Conservation (phyloP, 2,113 vertebrate genomes). For the Columba janthina region DNA sequence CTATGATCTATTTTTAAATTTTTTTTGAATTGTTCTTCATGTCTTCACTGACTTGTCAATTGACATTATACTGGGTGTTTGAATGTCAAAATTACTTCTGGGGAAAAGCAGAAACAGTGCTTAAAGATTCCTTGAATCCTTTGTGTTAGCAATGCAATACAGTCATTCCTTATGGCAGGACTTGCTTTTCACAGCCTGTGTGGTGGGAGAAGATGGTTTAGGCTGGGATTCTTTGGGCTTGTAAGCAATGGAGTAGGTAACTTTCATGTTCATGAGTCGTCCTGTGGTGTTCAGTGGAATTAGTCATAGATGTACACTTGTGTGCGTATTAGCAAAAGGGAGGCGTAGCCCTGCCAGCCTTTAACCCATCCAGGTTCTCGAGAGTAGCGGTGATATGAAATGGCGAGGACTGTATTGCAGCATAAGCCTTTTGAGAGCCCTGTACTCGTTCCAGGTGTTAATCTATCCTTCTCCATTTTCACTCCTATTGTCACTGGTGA, state of each 20-base stretch:
- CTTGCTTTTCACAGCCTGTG: neutral
- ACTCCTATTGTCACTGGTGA: neutral
- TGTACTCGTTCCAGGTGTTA: neutral
- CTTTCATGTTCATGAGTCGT: neutral
- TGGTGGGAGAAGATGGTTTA: neutral
- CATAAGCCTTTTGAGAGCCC: neutral
- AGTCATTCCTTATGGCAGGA: neutral
- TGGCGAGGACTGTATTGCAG: neutral
- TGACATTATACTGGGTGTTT: neutral
- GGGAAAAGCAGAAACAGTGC: neutral
- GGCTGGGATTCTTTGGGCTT: neutral
- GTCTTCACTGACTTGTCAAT: neutral
- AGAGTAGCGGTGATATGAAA: accelerated
- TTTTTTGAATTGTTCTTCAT: neutral
- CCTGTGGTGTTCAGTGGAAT: neutral
- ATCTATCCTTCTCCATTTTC: neutral
- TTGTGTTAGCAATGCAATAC: neutral
- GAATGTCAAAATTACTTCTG: neutral
- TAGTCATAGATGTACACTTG: neutral
- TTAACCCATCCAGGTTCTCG: neutral
- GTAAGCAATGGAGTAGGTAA: neutral
- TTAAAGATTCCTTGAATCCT: neutral
- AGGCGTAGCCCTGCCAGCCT: neutral
- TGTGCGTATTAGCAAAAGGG: neutral
- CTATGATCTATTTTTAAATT: neutral